A percentile compares a stretch with the other conserved stretches of the same genome.
phyloP scores from a whole-genome alignment of 2,888 invertebrate species.

The Halictus quadricinctus region DNA sequence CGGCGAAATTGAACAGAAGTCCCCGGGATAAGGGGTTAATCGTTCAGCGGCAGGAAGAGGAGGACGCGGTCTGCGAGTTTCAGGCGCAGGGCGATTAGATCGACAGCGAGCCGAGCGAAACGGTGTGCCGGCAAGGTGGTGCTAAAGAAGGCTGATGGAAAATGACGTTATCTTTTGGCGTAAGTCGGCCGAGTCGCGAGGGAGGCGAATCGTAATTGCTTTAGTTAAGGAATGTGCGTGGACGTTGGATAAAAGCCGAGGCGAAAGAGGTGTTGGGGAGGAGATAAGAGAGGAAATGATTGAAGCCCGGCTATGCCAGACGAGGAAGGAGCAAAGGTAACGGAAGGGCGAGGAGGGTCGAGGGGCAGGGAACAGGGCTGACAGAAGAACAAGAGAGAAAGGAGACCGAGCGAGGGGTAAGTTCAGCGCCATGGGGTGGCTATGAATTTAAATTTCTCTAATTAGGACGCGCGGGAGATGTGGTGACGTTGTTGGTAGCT shows the following conservation, averaged over 20 bases:
- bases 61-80: background rate
- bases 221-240: conserved; percentile 75
- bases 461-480: conserved; percentile 79
- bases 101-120: conserved; percentile 36
- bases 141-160: conserved; percentile 69
- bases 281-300: conserved; percentile 44
- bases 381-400: conserved; percentile 59
- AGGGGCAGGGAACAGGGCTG: conserved; percentile 28
- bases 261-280: conserved; percentile 49
- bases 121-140: conserved; percentile 44
- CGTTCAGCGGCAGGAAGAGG: background rate
- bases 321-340: conserved; percentile 49
- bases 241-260: conserved; percentile 57
- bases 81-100: conserved; percentile 2
- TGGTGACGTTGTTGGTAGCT: conserved; percentile 72
- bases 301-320: conserved; percentile 51
- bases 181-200: conserved; percentile 70
- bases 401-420: conserved; percentile 57
- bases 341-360: conserved; percentile 26
- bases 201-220: conserved; percentile 75
- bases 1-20: background rate
- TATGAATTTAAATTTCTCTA: conserved; percentile 82
- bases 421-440: conserved; percentile 76
- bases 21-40: background rate
- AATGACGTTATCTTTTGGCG: conserved; percentile 75